phyloP scores from a whole-genome alignment of 2,797 vertebrate genomes.

The Pseudochaenichthys georgianus region DNA sequence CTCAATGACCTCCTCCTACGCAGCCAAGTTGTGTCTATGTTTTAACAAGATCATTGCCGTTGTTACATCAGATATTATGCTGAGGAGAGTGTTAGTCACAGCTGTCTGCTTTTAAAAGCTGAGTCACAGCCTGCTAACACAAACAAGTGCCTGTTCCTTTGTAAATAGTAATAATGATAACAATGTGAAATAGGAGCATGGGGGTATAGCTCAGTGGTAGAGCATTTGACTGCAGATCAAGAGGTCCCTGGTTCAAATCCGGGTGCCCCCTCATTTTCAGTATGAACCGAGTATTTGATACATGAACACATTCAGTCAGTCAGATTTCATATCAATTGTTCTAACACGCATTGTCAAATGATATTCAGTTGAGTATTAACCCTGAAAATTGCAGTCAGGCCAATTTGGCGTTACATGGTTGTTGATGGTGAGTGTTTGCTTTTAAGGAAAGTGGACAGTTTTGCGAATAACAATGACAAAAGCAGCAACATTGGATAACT shows the following conservation, averaged over 20 bases:
- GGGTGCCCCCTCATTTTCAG: conserved; percentile 75
- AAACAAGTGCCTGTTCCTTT: not conserved
- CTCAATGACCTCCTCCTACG: not conserved
- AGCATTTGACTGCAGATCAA: conserved; percentile 85
- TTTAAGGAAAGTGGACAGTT: not conserved
- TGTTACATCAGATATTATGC: conserved; percentile 34
- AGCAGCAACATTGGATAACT: no score
- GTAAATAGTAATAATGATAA: not conserved
- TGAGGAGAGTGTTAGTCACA: conserved; percentile 6
- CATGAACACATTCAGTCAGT: not conserved
- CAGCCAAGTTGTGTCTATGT: conserved; percentile 35
- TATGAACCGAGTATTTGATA: not conserved
- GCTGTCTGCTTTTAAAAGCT: not conserved
- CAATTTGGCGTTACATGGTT: not conserved
- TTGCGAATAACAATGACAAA: no score
- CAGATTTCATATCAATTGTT: not conserved
- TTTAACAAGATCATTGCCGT: conserved; percentile 18
- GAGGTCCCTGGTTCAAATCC: conserved; percentile 85
- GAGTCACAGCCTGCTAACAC: not conserved
- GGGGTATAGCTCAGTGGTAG: conserved; percentile 86
- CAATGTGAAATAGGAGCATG: accelerated
- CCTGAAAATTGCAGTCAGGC: no score
- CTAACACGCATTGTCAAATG: no score
- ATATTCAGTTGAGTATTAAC: no score
- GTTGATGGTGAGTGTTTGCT: not conserved